These are phyloP conservation scores for Tor tambroides DNA, from an alignment of 2,113 vertebrate species.

Conservation along the genomic window DNA sequence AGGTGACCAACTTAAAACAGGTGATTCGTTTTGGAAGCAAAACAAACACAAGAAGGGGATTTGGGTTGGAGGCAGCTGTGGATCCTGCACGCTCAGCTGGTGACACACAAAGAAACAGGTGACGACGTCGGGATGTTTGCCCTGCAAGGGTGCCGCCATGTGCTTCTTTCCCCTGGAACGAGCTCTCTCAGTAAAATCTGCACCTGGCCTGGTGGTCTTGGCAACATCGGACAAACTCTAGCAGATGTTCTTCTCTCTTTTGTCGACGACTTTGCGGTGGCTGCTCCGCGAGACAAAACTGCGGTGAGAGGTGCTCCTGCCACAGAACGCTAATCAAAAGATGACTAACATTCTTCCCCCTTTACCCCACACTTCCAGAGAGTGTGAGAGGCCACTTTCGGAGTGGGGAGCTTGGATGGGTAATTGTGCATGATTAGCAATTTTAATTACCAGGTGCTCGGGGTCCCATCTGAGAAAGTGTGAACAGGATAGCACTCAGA, in stretches of 20 bases:
- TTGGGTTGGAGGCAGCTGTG: conserved; percentile 46
- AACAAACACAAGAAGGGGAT: conserved; percentile 8
- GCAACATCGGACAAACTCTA: conserved; percentile 47
- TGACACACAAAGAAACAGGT: conserved; percentile 58
- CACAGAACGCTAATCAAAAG: conserved; percentile 76
- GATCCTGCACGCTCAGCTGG: conserved; percentile 51
- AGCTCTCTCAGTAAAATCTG: conserved; percentile 42
- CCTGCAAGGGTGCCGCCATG: conserved; percentile 1
- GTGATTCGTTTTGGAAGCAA: conserved; percentile 25
- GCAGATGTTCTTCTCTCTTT: conserved; percentile 60
- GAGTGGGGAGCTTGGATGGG: conserved; percentile 77
- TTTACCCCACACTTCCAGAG: conserved; percentile 39
- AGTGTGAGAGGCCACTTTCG: conserved; percentile 52
- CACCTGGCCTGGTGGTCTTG: conserved; percentile 60
- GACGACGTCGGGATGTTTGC: conserved; percentile 46
- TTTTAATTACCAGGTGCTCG: conserved; percentile 91
- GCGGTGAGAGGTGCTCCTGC: conserved; percentile 23
- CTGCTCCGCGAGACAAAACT: conserved; percentile 56
- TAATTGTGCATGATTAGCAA: conserved; percentile 90
- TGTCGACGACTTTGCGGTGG: conserved; percentile 30
- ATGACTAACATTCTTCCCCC: conserved; percentile 67
- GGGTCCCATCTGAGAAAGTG: conserved; percentile 51
- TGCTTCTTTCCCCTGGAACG: conserved; percentile 21
- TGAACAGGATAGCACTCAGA: conserved; percentile 52
- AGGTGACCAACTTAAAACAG: conserved; percentile 36